These are phyloP conservation scores for Phaethon lepturus DNA, from an alignment of 2,113 vertebrate species.

Conservation along the genomic window DNA sequence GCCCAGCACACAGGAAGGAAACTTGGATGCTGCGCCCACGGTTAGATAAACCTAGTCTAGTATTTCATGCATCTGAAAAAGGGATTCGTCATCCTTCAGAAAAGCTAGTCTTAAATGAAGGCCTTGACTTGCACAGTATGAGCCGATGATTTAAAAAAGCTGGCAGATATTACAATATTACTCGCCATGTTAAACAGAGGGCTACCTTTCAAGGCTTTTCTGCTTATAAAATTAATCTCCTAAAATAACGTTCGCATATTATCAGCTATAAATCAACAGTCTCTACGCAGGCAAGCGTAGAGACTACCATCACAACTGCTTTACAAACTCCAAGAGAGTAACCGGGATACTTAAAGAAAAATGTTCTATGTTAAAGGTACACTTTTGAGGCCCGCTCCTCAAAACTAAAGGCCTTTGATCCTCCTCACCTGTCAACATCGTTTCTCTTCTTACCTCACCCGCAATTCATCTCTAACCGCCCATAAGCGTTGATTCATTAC, in stretches of 20 bases:
- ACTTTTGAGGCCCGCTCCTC: background rate
- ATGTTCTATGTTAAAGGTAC: background rate
- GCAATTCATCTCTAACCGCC: background rate
- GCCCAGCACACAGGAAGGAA: too few relatives aligned
- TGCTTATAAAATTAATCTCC: background rate
- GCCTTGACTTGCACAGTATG: accelerated
- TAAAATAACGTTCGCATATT: background rate
- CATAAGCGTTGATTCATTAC: background rate
- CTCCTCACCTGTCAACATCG: background rate
- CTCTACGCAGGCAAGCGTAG: background rate
- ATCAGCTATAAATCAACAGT: background rate
- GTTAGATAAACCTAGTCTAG: too few relatives aligned
- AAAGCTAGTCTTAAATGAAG: background rate
- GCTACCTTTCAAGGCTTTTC: background rate
- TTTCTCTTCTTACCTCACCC: background rate
- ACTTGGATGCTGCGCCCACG: accelerated
- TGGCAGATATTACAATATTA: background rate
- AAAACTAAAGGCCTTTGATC: background rate
- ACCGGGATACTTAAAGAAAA: background rate
- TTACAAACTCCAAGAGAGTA: background rate
- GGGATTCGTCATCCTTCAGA: background rate
- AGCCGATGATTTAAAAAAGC: background rate
- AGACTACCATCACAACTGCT: background rate
- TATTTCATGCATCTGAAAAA: background rate
- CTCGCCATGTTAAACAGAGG: background rate